Evolutionary conservation across 1,140 invertebrate genomes (phyloP).

Genomic region (Nebria ingens): DNA sequence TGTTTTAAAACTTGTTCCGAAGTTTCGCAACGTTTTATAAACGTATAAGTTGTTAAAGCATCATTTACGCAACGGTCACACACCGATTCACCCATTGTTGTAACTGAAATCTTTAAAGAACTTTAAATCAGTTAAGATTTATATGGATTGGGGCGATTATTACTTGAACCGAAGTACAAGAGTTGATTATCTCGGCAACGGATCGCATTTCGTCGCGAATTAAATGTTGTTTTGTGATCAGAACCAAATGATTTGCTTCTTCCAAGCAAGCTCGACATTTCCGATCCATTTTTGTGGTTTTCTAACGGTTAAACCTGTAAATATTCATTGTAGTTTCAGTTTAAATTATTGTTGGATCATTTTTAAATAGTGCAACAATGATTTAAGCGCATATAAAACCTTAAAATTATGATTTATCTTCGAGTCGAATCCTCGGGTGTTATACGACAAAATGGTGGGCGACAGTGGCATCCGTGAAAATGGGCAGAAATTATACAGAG

Average conservation of each 20-base stretch:
- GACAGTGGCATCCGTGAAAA: no score
- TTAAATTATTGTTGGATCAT: no score
- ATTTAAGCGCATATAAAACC: no score
- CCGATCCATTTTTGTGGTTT: not conserved
- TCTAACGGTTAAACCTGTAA: not conserved
- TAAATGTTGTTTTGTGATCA: not conserved
- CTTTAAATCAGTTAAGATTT: not conserved
- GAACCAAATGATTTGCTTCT: not conserved
- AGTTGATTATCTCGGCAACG: not conserved
- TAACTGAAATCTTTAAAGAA: slow-evolving; percentile 2
- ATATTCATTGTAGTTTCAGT: no score
- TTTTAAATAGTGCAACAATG: no score
- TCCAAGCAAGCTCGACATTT: slow-evolving; percentile 11
- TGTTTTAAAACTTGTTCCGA: not conserved
- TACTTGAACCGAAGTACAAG: slow-evolving; percentile 1
- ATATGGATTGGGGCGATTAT: no score
- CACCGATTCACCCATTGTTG: not conserved
- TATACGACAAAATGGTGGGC: no score
- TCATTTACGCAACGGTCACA: not conserved
- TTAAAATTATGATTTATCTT: no score
- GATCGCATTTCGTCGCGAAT: not conserved
- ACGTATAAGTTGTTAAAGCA: not conserved
- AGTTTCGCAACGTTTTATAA: slow-evolving; percentile 5
- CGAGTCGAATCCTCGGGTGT: no score
- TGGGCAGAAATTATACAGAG: no score